These are phyloP conservation scores for Clistopyga incitator DNA, from an alignment of 2,888 invertebrate species.

Conservation along the genomic window DNA sequence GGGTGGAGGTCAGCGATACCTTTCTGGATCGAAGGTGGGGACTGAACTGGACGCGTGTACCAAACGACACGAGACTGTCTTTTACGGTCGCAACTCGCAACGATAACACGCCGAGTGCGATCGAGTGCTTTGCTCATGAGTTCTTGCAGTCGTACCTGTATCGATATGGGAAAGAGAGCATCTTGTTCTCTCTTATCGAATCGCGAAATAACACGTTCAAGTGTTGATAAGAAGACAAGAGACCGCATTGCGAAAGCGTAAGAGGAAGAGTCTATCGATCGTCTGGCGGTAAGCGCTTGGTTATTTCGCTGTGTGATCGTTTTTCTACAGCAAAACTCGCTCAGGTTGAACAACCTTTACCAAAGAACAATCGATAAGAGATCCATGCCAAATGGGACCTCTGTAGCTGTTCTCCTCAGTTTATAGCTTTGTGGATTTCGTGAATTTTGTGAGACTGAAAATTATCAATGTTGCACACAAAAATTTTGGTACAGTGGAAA, in stretches of 20 bases:
- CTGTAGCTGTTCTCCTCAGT: background rate
- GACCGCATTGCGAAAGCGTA: background rate
- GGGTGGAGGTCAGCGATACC: background rate
- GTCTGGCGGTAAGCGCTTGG: constrained; percentile 12
- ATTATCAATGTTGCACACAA: background rate
- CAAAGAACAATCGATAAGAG: constrained; percentile 35
- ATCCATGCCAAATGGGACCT: background rate
- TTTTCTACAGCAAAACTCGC: constrained; percentile 33
- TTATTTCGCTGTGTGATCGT: constrained; percentile 38
- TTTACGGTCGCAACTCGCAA: background rate
- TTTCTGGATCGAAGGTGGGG: background rate
- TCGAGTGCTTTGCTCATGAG: constrained; percentile 35
- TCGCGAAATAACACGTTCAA: constrained; percentile 38
- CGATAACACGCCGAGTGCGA: constrained; percentile 33
- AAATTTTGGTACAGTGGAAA: background rate
- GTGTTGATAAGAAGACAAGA: constrained; percentile 33
- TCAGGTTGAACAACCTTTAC: constrained; percentile 8
- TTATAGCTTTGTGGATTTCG: constrained; percentile 13
- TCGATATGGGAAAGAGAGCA: constrained; percentile 39
- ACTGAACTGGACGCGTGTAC: background rate
- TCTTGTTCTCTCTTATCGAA: constrained; percentile 41
- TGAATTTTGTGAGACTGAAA: constrained; percentile 5
- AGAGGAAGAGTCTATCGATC: constrained; percentile 29
- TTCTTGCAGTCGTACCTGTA: constrained; percentile 26
- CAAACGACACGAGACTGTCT: background rate